phyloP scores from a whole-genome alignment of 2,888 invertebrate species.

The Lepidocyrtoides sp. region DNA sequence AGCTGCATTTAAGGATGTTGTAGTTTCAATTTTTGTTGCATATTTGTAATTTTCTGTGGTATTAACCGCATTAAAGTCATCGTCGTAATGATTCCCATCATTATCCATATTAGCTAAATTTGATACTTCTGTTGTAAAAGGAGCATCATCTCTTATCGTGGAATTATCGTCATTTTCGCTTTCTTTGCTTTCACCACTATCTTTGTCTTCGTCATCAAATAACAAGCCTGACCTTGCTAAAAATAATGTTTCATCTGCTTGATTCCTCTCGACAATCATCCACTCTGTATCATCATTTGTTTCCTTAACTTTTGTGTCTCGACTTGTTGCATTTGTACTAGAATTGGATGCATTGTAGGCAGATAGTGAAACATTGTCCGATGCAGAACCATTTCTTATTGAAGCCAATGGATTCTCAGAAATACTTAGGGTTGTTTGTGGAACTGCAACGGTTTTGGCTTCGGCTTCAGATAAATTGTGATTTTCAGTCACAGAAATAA shows the following conservation, averaged over 20 bases:
- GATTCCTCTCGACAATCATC: not conserved
- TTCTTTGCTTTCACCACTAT: not conserved
- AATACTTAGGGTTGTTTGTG: not conserved
- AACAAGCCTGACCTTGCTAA: slow-evolving; percentile 42
- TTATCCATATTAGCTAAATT: not conserved
- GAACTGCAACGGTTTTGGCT: not conserved
- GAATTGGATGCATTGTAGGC: not conserved
- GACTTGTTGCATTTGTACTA: not conserved
- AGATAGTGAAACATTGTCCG: not conserved
- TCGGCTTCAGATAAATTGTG: not conserved
- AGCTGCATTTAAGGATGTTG: not conserved
- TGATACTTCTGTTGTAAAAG: slow-evolving; percentile 7
- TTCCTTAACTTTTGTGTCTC: not conserved
- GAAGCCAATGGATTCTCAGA: not conserved
- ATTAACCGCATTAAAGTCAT: too few species aligned
- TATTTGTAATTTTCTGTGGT: not conserved
- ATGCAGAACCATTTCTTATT: not conserved
- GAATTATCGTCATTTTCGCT: not conserved
- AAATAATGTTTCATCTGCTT: slow-evolving; percentile 1
- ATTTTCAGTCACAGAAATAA: not conserved
- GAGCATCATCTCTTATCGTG: not conserved
- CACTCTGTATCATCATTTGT: slow-evolving; percentile 1
- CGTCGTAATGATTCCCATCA: not conserved
- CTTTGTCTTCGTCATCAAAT: slow-evolving; percentile 10
- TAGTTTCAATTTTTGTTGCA: not conserved